Base-by-base conservation (phyloP, 2,888 invertebrate species). In the Tricholauxania praeusta region DNA sequence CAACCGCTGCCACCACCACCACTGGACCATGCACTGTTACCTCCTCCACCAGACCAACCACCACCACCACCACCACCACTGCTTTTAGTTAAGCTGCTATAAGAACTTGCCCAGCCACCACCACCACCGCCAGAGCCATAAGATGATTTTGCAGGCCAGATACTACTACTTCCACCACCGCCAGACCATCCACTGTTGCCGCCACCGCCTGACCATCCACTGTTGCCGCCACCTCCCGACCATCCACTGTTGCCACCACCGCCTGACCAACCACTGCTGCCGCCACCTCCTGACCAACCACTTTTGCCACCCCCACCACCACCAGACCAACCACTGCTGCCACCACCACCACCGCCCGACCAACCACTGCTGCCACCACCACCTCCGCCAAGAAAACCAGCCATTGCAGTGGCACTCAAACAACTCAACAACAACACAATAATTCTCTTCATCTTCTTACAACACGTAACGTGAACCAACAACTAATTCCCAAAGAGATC, bases 311-410 rank as follows among this genome's bases (percentile, higher is more conserved):
- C 74, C 69, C 71, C 62, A 48, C 73, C 74, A 39, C 39, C 28
- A 62, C 82, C 64, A 59, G 57, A 59, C 57, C 78, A 81, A 78
- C 83, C 82, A 77, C 75, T 77, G 75, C 79, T 79, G 28, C 73
- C 72, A 60, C 75, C 74, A 59, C 75, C 77, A 47, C 76, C 71
- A 47, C 80, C 77, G 10, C 75, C 71, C 55, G 65, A 71, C 72
- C 78, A 75, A 22, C 74, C 51, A 28, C 28, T 28, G 12, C 76
- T 62, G 19, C 81, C 77, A 8, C 80, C 78, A 48, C 79, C 79
- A n/a, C 78, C 74, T 62, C 79, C 80, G 2, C 79, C 79, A 51
- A 79, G 75, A 17, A 71, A 79, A 32, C 80, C 79, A 3, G 77
- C 79, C 74, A 78, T 75, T 6, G 77, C 79, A 39, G 73, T 73